Evolutionary conservation across 2,888 invertebrate species (phyloP), one percentile per base, ranked within the genome.

Genomic region (Neria commutata): DNA sequence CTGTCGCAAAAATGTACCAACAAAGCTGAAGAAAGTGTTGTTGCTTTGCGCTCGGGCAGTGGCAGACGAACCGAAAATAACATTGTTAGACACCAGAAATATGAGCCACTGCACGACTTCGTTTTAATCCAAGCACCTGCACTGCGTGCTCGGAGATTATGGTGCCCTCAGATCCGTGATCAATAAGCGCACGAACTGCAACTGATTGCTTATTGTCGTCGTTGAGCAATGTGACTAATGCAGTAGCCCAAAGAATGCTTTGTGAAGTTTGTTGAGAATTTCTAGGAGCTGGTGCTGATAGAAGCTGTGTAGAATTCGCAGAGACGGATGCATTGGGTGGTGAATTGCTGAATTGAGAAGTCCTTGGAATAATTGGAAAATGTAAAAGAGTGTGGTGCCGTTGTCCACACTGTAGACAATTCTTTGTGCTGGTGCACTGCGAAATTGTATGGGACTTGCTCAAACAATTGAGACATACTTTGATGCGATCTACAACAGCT

Each of bases 21-120:
- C n/a, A n/a, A n/a, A n/a, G n/a, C n/a, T n/a, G n/a, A n/a, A n/a
- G n/a, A n/a, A n/a, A n/a, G n/a, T n/a, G n/a, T n/a, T n/a, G n/a
- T n/a, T n/a, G n/a, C n/a, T n/a, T n/a, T n/a, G n/a, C n/a, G n/a
- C n/a, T n/a, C n/a, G n/a, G n/a, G n/a, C n/a, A n/a, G n/a, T n/a
- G n/a, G n/a, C n/a, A n/a, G n/a, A n/a, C n/a, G n/a, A n/a, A n/a
- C n/a, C n/a, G n/a, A n/a, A n/a, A n/a, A n/a, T n/a, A n/a, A n/a
- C n/a, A n/a, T n/a, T n/a, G n/a, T n/a, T n/a, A n/a, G 3, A 58
- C 58, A 19, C 51, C 58, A 4, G 23, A 54, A 24, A 58, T 58
- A n/a, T 58, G 24, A 2, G 54, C 54, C 4, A 46, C 49, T 10
- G 25, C 19, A 33, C n/a, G n/a, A 10, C 21, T 52, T 16, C 53